phyloP scores from a whole-genome alignment of 2,888 invertebrate genomes.

The Baronia brevicornis region DNA sequence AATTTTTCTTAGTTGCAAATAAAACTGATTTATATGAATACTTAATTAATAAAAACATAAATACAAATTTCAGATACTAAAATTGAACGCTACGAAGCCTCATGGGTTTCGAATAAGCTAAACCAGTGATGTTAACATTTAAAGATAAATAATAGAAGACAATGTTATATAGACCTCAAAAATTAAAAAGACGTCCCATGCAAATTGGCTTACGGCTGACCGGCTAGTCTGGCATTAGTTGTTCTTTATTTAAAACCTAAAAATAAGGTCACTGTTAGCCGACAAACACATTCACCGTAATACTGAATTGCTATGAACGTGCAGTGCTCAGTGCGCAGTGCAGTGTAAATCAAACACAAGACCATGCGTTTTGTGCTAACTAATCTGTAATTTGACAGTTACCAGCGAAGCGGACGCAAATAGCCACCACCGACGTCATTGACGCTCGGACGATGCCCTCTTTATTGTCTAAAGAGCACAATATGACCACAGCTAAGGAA shows the following conservation, averaged over 20 bases:
- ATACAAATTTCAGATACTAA: too few species aligned
- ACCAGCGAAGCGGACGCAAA: conserved; percentile 51
- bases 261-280: conserved; percentile 3
- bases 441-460: conserved; percentile 46
- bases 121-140: too few species aligned
- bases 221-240: conserved; percentile 4
- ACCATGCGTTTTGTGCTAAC: conserved; percentile 33
- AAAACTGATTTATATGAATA: too few species aligned
- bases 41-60: too few species aligned
- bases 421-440: conserved; percentile 50
- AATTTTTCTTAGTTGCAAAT: too few species aligned
- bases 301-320: conserved; percentile 22
- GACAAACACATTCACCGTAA: conserved; percentile 19
- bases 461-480: conserved; percentile 21
- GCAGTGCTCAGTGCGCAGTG: conserved; percentile 24
- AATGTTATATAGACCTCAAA: too few species aligned
- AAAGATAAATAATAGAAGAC: too few species aligned
- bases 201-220: too few species aligned
- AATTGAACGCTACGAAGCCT: too few species aligned
- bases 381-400: conserved; percentile 53
- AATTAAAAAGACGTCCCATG: too few species aligned
- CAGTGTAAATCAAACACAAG: conserved; percentile 35
- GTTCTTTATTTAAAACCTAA: conserved; percentile 12
- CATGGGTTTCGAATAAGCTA: too few species aligned
- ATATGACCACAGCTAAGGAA: conserved; percentile 17